Evolutionary conservation across 2,113 vertebrate genomes (phyloP), one percentile per base, ranked within the genome.

Genomic region (Epinephelus fuscoguttatus): DNA sequence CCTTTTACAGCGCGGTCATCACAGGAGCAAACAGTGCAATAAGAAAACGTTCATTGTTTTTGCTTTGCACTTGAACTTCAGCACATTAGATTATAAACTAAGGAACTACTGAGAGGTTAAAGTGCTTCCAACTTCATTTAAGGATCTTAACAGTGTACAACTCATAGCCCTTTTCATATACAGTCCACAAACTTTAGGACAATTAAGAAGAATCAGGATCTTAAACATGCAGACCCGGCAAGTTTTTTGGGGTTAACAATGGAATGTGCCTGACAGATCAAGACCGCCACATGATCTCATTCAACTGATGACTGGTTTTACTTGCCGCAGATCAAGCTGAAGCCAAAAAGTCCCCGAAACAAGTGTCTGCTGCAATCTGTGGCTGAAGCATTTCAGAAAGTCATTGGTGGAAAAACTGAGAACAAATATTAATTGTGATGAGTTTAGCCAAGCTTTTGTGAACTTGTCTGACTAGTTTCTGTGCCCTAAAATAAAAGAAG

Each of bases 1-100:
- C 52, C 8, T 84, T 66, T 63, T 52, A 49, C 56, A 63, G 33
- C 11, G 15, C 25, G 14, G 40, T 63, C 53, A 59, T 53, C 57
- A 40, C 42, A 37, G 30, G 7, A 33, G 3, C 5, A 53, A 5
- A 55, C 23, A 49, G 10, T 0, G 15, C 27, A 11, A 27, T 0
- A 23, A 27, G 18, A 42, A 45, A 45, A 12, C 11, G 0, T 17
- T 33, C 21, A 19, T 14, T 21, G 30, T 9, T 75, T 72, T 15
- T 6, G 6, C 33, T 76, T 53, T 64, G 9, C 37, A 59, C 2
- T 45, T 45, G 3, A 45, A 61, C 30, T 57, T 9, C 10, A 59
- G 18, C 25, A 37, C 61, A 61, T 60, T 30, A 1, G 4, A 23
- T 19, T 45, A 25, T 13, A 62, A 62, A 69, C 47, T 0, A n/a